These are phyloP conservation scores for Elmis aenea DNA, from an alignment of 2,888 invertebrate species.

Conservation along the genomic window DNA sequence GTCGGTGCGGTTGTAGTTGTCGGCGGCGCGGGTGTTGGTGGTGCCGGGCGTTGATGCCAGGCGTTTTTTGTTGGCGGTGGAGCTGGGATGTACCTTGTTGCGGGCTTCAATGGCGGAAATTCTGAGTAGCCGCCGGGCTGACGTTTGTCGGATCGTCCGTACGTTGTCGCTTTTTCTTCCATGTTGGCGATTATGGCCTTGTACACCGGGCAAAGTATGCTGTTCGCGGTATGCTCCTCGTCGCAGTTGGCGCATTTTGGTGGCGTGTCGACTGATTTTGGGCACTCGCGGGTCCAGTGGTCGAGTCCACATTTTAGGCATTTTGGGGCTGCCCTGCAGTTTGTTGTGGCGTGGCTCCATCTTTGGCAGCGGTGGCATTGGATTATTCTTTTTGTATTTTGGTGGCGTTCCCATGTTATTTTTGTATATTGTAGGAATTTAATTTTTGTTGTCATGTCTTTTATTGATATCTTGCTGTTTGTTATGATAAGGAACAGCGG, in stretches of 20 bases:
- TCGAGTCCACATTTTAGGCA: background rate
- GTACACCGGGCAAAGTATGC: background rate
- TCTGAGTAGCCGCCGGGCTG: background rate
- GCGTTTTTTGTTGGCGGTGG: too few species aligned
- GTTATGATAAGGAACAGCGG: background rate
- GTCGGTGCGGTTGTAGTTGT: too few species aligned
- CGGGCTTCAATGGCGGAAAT: background rate
- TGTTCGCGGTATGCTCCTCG: background rate
- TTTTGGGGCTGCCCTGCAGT: background rate
- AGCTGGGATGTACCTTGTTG: background rate
- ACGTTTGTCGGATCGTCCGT: background rate
- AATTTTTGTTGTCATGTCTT: background rate
- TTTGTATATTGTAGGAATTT: background rate
- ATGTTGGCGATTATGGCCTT: background rate
- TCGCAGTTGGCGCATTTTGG: background rate
- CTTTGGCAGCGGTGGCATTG: background rate
- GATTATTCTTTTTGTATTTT: background rate
- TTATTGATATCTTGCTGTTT: background rate
- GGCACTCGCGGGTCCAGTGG: background rate
- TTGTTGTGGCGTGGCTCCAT: background rate
- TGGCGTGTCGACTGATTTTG: background rate
- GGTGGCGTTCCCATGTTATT: background rate
- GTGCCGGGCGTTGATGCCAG: too few species aligned
- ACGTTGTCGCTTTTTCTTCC: background rate
- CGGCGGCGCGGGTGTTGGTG: background rate